Percentiles rank a stretch among this genome's conserved stretches.
phyloP scores from a whole-genome alignment of 1,140 invertebrate species.

The Drosophila parabipectinata region DNA sequence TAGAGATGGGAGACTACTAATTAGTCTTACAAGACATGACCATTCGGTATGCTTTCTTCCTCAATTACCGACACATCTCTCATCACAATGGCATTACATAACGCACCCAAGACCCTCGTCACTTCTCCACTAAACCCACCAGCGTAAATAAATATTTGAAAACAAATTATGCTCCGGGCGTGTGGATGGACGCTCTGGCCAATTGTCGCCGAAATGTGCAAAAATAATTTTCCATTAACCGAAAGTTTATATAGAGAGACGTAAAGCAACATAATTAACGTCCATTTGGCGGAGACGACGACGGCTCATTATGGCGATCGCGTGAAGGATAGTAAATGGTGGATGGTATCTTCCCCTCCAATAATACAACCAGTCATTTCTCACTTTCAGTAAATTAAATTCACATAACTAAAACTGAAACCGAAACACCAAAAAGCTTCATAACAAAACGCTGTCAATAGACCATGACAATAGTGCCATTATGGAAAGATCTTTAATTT shows the following conservation, averaged over 20 bases:
- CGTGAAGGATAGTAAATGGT: constrained; percentile 24
- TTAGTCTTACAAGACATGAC: not conserved
- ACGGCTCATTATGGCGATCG: constrained; percentile 15
- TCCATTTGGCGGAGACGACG: constrained; percentile 5
- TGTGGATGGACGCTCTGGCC: not conserved
- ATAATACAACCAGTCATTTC: constrained; percentile 13
- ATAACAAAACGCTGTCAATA: constrained; percentile 25
- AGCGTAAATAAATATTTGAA: constrained; percentile 50
- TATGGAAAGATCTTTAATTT: not conserved
- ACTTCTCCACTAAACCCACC: not conserved
- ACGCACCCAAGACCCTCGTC: not conserved
- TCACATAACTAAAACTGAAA: constrained; percentile 32
- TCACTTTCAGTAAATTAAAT: constrained; percentile 58
- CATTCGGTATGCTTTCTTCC: constrained; percentile 42
- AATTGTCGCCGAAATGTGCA: constrained; percentile 16
- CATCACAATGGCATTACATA: constrained; percentile 32
- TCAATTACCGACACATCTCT: constrained; percentile 10
- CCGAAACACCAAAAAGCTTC: not conserved
- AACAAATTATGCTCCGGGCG: constrained; percentile 39
- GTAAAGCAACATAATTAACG: constrained; percentile 28
- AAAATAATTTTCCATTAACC: constrained; percentile 39
- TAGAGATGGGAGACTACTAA: not conserved
- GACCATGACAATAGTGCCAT: constrained; percentile 26
- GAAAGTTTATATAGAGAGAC: constrained; percentile 19
- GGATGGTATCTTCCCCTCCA: not conserved